Base-by-base conservation (phyloP, 2,113 vertebrate species). In the Rhinoderma darwinii region DNA sequence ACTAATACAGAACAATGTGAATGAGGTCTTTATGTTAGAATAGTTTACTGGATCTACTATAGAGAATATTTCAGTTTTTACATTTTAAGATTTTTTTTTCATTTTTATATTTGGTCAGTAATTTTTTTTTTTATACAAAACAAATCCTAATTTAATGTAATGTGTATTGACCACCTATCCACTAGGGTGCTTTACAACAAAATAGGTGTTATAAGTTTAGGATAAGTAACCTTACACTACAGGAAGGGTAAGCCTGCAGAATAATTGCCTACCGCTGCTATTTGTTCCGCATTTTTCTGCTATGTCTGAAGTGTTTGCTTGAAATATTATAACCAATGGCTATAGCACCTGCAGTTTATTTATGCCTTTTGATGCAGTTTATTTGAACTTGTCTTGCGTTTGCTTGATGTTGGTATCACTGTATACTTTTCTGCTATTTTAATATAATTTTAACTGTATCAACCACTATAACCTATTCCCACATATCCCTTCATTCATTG, bases 211-310 rank as follows among this genome's bases (percentile, higher is more conserved):
- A n/a, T 30, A 66, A 30, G 30, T 30, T 14, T 27, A 66, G 1
- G 1, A 12, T 27, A 56, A 14, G 27, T 43, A 18, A 43, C 22
- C 14, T 39, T 39, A 43, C 51, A 12, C 17, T 2, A 84, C 54
- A 37, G 25, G 37, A 77, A 63, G 50, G 30, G 61, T n/a, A 17
- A 20, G 63, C 39, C 83, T 75, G 51, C 37, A 61, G 35, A 61
- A 63, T 63, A 77, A 17, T 44, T 86, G 27, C 56, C 20, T 80
- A 3, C 30, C 27, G 56, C 84, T 85, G 30, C 74, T 30, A 4
- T 72, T 70, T 80, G 10, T 80, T 82, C 11, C 27, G n/a, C 43
- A 30, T 37, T 50, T 77, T 72, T 41, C 7, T 50, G 44, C 27
- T 15, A 20, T 44, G 25, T 6, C 8, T 74, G 35, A 73, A 5